Conservation (phyloP, 2,888 invertebrate genomes). For the Napeogenes sylphis region DNA sequence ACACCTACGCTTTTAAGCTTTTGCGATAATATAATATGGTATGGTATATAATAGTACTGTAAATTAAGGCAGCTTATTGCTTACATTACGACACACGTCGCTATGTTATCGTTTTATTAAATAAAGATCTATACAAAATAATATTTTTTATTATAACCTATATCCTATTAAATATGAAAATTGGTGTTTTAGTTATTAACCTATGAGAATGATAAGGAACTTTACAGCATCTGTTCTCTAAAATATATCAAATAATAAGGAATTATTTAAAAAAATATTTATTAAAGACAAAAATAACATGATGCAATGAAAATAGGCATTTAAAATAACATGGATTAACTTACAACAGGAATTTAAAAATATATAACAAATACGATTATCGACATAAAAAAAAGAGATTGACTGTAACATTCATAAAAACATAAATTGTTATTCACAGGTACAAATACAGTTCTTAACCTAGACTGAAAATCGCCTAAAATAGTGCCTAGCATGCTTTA, state of each 20-base stretch:
- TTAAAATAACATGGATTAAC: not conserved
- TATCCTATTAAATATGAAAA: not conserved
- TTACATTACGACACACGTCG: constrained; percentile 52
- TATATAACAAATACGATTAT: too few relatives aligned
- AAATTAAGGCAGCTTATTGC: constrained; percentile 70
- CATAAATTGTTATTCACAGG: constrained; percentile 3
- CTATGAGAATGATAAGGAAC: too few relatives aligned
- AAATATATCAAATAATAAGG: not conserved
- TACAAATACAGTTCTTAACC: not conserved
- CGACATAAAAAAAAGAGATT: not conserved
- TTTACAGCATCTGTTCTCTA: not conserved
- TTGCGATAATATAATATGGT: constrained; percentile 54
- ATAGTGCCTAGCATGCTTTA: not conserved
- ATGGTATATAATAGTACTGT: constrained; percentile 45
- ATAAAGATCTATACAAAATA: constrained; percentile 50
- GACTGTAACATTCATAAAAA: not conserved
- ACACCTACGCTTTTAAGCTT: constrained; percentile 67
- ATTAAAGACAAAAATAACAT: constrained; percentile 4
- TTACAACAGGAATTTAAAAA: not conserved
- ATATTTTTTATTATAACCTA: constrained; percentile 34
- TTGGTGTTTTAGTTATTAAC: not conserved
- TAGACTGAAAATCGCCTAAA: not conserved
- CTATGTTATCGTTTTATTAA: constrained; percentile 66
- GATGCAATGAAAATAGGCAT: not conserved
- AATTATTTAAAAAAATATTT: constrained; percentile 7